Percentiles rank a stretch among this genome's conserved stretches.
Evolutionary conservation across 2,113 vertebrate genomes (phyloP).

Genomic region (Coracopsis vasa): DNA sequence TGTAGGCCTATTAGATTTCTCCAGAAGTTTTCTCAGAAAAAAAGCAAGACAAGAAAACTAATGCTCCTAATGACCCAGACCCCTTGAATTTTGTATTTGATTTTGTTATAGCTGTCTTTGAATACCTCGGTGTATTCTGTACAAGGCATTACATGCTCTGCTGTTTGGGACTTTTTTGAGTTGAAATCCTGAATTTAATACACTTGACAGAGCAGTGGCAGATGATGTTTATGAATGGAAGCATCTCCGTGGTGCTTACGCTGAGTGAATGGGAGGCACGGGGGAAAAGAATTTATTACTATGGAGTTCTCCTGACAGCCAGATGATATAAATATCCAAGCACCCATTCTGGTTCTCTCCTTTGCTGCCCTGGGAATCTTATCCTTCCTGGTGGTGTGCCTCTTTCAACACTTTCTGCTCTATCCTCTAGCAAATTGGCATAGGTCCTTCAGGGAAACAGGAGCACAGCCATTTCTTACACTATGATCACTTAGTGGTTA

Average conservation of each 20-base stretch:
- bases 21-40: neutral
- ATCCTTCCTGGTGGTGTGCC: neutral
- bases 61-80: neutral
- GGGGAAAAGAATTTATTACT: neutral
- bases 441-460: neutral
- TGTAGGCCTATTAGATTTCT: neutral
- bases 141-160: neutral
- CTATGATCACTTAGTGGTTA: fast-evolving
- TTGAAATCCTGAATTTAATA: neutral
- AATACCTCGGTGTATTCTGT: neutral
- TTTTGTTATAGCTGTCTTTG: neutral
- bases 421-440: neutral
- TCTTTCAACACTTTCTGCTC: neutral
- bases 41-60: neutral
- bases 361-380: neutral
- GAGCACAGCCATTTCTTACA: neutral
- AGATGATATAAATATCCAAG: neutral
- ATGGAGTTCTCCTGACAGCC: fast-evolving
- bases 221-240: neutral
- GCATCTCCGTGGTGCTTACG: neutral
- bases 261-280: neutral
- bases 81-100: neutral
- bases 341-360: neutral
- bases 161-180: neutral
- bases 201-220: neutral